phyloP scores from a whole-genome alignment of 2,888 invertebrate species.

The Halictus quadricinctus region DNA sequence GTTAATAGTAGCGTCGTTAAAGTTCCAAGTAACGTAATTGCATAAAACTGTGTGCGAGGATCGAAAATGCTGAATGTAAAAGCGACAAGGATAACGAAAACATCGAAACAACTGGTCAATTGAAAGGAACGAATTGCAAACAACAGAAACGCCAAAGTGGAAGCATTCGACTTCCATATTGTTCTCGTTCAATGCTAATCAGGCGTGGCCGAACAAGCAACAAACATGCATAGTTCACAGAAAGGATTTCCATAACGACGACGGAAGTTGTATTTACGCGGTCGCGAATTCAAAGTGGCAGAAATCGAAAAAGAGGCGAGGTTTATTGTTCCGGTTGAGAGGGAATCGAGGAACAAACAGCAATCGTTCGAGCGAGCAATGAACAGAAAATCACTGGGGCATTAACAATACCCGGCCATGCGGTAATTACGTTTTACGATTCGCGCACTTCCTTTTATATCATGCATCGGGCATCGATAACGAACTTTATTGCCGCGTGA shows the following conservation, averaged over 20 bases:
- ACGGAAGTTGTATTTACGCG: conserved; percentile 42
- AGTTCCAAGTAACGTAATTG: background rate
- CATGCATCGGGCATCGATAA: background rate
- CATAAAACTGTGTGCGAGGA: background rate
- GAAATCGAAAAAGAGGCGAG: conserved; percentile 54
- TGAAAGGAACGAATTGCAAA: conserved; percentile 18
- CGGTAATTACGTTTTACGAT: conserved; percentile 45
- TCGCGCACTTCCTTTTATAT: conserved; percentile 21
- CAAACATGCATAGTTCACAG: conserved; percentile 20
- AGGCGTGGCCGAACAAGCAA: conserved; percentile 25
- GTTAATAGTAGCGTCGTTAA: background rate
- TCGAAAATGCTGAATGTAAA: background rate
- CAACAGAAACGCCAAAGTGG: conserved; percentile 28
- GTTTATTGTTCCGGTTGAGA: conserved; percentile 30
- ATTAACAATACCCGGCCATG: conserved; percentile 42
- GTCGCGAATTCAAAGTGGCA: conserved; percentile 35
- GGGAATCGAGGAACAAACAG: conserved; percentile 40
- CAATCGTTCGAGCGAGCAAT: conserved; percentile 42
- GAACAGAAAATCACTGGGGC: conserved; percentile 51
- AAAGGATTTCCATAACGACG: conserved; percentile 41
- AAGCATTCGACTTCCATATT: conserved; percentile 24
- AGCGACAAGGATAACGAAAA: background rate
- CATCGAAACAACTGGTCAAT: conserved; percentile 3
- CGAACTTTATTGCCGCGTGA: background rate
- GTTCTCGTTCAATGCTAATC: conserved; percentile 55